Evolutionary conservation across 2,797 vertebrate genomes (phyloP).

Genomic region (Ataeniobius toweri): DNA sequence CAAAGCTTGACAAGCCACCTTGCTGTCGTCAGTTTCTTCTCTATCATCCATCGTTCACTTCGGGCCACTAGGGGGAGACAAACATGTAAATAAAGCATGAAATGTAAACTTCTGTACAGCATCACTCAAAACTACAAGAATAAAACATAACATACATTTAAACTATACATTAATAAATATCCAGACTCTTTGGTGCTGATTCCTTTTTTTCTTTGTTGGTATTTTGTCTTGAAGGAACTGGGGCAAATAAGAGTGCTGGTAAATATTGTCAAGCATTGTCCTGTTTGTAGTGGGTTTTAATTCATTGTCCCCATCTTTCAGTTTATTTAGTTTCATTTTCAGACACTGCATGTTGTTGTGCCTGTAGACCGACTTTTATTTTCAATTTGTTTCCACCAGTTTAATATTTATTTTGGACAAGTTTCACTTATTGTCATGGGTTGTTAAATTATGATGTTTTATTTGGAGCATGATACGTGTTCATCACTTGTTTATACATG

Average conservation of each 20-base stretch:
- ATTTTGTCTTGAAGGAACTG: slow-evolving; percentile 71
- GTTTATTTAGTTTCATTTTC: background rate
- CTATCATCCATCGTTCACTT: background rate
- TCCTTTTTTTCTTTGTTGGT: slow-evolving; percentile 43
- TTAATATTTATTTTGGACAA: background rate
- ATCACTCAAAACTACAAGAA: background rate
- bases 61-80: slow-evolving; percentile 66
- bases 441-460: slow-evolving; percentile 6
- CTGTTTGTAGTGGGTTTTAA: slow-evolving; percentile 32
- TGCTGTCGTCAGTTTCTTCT: background rate
- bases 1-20: background rate
- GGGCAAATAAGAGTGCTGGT: slow-evolving; percentile 66
- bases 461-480: slow-evolving; percentile 23
- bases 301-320: background rate
- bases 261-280: slow-evolving; percentile 53
- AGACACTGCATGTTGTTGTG: slow-evolving; percentile 39
- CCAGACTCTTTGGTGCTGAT: slow-evolving; percentile 27
- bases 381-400: slow-evolving; percentile 8
- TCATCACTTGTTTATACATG: background rate
- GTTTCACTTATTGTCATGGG: slow-evolving; percentile 1
- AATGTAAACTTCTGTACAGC: background rate
- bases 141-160: background rate
- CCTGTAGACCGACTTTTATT: background rate
- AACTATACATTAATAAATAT: background rate
- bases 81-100: background rate